Evolutionary conservation across 64 coral and sea anemone genomes (phyloP), one percentile per base, ranked within the genome.

Genomic region (Actinia equina): DNA sequence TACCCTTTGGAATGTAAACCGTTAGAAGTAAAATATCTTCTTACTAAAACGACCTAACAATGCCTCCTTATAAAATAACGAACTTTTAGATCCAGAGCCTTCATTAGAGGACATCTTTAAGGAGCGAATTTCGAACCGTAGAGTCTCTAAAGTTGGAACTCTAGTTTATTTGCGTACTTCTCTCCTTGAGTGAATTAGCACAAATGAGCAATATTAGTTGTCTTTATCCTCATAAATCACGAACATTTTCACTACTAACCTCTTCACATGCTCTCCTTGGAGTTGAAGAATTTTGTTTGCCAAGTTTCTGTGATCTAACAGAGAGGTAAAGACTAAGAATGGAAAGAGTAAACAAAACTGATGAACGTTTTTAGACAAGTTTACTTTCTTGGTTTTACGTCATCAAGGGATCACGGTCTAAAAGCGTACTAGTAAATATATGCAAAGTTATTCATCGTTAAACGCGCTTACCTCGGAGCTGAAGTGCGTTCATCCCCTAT

Each of bases 241-340:
- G 15, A n/a, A 16, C 13, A 52, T 52, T 81, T 49, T 52, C 11
- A 81, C 19, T 3, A 18, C 78, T 81, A 20, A 81, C 78, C 78
- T 81, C 78, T 49, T 44, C 78, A 81, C 78, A 81, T 81, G 45
- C 18, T 23, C 3, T 81, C 11, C 43, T 22, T 22, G 3, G 78
- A 81, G 78, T 52, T 81, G 49, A 81, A 81, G 78, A 81, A 12
- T 81, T 17, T 52, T 81, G 78, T 81, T 81, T 81, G 45, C 6
- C 25, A 25, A 74, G 23, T 74, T 74, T 81, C 78, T 81, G 78
- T 81, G 78, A 81, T 52, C 78, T 81, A 81, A 81, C 78, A 81
- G 78, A 18, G 49, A 81, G 19, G 78, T 52, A 81, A 81, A 81
- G 78, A 81, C 27, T 51, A 81, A 81, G n/a, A 81, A 81, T 44